phyloP scores from a whole-genome alignment of 1,140 invertebrate species.

The Penaeus chinensis region DNA sequence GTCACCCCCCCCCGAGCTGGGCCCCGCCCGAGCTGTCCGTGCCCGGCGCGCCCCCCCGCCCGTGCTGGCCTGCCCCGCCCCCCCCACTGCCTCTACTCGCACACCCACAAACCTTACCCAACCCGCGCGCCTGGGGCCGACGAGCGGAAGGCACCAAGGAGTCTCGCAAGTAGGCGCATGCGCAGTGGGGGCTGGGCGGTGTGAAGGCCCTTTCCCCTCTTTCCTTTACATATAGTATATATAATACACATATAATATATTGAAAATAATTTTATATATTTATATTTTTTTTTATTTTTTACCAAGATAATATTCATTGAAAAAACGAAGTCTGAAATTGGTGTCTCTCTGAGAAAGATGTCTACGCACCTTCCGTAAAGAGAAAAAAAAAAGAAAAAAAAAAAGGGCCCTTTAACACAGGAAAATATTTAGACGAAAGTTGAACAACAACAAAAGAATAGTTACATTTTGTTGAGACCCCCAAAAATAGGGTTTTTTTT shows the following conservation, averaged over 20 bases:
- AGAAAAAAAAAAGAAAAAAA: too few species aligned
- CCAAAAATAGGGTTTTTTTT: too few species aligned
- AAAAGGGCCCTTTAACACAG: too few species aligned
- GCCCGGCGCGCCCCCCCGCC: conserved; percentile 34
- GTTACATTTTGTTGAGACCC: too few species aligned
- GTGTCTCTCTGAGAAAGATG: too few species aligned
- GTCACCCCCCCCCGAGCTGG: conserved; percentile 59
- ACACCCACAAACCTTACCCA: conserved; percentile 15
- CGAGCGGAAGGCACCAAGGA: conserved; percentile 10
- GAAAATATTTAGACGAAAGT: too few species aligned
- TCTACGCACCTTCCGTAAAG: too few species aligned
- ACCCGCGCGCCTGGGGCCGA: conserved; percentile 31
- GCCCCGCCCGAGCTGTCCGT: conserved; percentile 48
- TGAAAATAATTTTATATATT: too few species aligned
- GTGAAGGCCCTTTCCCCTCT: neutral
- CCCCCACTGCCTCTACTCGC: conserved; percentile 24
- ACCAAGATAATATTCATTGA: too few species aligned
- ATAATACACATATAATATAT: neutral
- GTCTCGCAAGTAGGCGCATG: conserved; percentile 30
- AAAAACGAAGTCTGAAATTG: too few species aligned
- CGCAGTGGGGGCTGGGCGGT: neutral
- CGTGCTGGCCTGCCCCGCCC: conserved; percentile 17
- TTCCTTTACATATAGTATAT: neutral
- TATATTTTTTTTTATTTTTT: neutral
- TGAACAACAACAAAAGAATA: too few species aligned